phyloP scores from a whole-genome alignment of 1,140 invertebrate genomes.

The Drepana arcuata region DNA sequence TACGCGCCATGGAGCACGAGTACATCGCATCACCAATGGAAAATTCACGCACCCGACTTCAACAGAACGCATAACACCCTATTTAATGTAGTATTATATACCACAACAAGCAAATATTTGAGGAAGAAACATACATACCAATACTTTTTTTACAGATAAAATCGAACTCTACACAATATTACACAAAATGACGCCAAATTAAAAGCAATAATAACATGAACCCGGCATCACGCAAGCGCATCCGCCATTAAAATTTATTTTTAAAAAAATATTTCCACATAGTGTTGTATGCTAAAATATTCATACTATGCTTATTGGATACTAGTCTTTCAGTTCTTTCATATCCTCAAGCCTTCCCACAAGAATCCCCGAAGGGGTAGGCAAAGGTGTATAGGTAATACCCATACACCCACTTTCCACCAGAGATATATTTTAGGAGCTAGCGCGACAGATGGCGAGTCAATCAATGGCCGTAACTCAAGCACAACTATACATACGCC shows the following conservation, averaged over 20 bases:
- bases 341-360: too few species aligned
- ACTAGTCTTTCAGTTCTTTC: too few species aligned
- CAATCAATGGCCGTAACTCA: too few species aligned
- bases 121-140: slow-evolving; percentile 8
- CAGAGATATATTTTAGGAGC: too few species aligned
- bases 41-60: slow-evolving; percentile 46
- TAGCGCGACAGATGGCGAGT: too few species aligned
- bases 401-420: too few species aligned
- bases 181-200: slow-evolving; percentile 51
- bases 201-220: slow-evolving; percentile 57
- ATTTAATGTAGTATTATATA: too few species aligned
- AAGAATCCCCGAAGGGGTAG: too few species aligned
- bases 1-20: slow-evolving; percentile 59
- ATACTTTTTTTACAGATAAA: slow-evolving; percentile 11
- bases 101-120: neutral
- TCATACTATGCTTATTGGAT: too few species aligned
- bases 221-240: slow-evolving; percentile 67
- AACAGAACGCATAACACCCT: too few species aligned
- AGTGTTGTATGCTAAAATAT: neutral
- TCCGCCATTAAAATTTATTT: slow-evolving; percentile 56
- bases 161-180: slow-evolving; percentile 27
- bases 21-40: slow-evolving; percentile 36
- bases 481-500: too few species aligned
- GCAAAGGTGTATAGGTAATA: too few species aligned
- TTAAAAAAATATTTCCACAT: slow-evolving; percentile 2